These are phyloP conservation scores for Taenaris catops DNA, from an alignment of 2,888 invertebrate genomes.

Conservation along the genomic window DNA sequence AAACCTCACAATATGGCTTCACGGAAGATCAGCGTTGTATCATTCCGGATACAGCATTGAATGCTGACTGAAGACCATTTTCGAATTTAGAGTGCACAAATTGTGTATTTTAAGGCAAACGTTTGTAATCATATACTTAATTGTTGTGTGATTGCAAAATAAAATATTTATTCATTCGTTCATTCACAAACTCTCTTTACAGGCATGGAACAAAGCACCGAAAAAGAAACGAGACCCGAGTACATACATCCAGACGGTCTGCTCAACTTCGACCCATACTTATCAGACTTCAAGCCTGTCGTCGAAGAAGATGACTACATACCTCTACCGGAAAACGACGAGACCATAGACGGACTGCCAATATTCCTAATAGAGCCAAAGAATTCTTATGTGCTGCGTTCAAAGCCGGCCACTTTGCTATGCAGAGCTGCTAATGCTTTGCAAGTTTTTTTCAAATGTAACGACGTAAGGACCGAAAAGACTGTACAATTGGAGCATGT, in stretches of 20 bases:
- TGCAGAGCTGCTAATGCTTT: conserved; percentile 95
- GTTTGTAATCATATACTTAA: too few species aligned
- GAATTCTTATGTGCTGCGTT: conserved; percentile 92
- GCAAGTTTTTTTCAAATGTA: conserved; percentile 90
- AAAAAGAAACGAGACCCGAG: conserved; percentile 63
- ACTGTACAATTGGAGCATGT: conserved; percentile 86
- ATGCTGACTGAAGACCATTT: too few species aligned
- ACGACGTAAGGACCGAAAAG: conserved; percentile 78
- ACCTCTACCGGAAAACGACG: conserved; percentile 75
- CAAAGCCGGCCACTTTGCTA: conserved; percentile 90
- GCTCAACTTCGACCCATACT: conserved; percentile 62
- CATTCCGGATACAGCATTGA: too few species aligned
- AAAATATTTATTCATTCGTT: background rate
- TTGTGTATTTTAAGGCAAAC: too few species aligned
- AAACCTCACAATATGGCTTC: too few species aligned
- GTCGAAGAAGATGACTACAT: conserved; percentile 73
- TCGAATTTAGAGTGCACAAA: too few species aligned
- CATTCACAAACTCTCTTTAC: conserved; percentile 31
- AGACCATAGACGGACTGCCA: conserved; percentile 86
- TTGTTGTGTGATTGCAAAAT: too few species aligned
- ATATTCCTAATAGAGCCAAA: conserved; percentile 93
- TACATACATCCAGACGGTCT: conserved; percentile 69
- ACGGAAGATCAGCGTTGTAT: too few species aligned
- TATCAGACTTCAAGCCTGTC: conserved; percentile 62
- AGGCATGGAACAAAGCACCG: conserved; percentile 59